Evolutionary conservation across 1,140 invertebrate genomes (phyloP).

Genomic region (Oryctes rhinoceros): DNA sequence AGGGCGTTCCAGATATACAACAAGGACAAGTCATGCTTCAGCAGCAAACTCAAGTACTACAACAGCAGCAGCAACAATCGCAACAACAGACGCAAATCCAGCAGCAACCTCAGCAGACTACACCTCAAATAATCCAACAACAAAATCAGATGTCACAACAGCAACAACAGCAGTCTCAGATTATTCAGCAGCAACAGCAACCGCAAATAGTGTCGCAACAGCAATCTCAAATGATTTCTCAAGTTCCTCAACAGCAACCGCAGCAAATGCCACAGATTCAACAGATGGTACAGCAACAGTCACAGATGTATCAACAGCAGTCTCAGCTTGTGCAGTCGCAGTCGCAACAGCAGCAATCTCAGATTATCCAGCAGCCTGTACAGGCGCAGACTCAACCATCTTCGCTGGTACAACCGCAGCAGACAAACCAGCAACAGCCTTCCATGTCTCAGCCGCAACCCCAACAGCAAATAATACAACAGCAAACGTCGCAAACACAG

Average conservation of each 20-base stretch:
- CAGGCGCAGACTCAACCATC: neutral
- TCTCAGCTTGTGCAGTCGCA: conserved; percentile 44
- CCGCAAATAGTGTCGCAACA: conserved; percentile 61
- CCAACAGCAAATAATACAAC: conserved; percentile 1
- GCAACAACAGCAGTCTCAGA: conserved; percentile 58
- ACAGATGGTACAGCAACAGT: conserved; percentile 21
- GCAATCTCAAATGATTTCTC: conserved; percentile 65
- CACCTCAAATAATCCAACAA: conserved; percentile 24
- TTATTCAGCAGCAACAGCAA: conserved; percentile 52
- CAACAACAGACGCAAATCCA: conserved; percentile 63
- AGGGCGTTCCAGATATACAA: conserved; percentile 24
- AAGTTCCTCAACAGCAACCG: conserved; percentile 52
- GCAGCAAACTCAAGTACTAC: conserved; percentile 39
- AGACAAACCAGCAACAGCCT: conserved; percentile 5
- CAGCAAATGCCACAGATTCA: conserved; percentile 45
- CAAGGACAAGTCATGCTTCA: conserved; percentile 29
- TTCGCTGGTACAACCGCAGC: conserved; percentile 1
- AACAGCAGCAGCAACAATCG: conserved; percentile 62
- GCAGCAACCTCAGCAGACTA: conserved; percentile 48
- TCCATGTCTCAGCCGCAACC: neutral
- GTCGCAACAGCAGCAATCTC: conserved; percentile 45
- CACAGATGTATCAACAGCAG: conserved; percentile 42
- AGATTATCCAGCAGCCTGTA: conserved; percentile 45
- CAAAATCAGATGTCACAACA: conserved; percentile 8
- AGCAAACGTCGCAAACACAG: no score